These are phyloP conservation scores for Mycteria americana DNA, from an alignment of 2,797 vertebrate genomes.

Conservation along the genomic window DNA sequence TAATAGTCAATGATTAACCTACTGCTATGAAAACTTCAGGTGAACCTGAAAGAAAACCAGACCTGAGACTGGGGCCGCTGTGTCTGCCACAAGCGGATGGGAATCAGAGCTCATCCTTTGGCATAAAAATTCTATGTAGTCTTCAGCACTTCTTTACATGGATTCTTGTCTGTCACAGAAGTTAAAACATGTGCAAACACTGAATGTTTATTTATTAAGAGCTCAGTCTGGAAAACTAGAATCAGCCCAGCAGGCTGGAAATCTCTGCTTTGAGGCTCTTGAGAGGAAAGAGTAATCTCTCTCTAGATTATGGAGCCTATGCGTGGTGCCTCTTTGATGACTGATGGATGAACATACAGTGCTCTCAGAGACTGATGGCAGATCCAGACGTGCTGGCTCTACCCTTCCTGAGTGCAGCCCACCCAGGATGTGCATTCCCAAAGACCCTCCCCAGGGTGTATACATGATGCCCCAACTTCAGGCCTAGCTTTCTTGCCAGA, in stretches of 20 bases:
- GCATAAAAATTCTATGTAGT: not conserved
- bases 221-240: not conserved
- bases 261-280: not conserved
- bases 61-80: not conserved
- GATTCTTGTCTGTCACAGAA: not conserved
- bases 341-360: not conserved
- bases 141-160: not conserved
- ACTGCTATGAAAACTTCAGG: not conserved
- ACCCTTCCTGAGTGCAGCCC: not conserved
- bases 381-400: fast-evolving
- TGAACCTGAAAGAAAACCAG: not conserved
- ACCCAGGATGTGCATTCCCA: not conserved
- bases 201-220: slow-evolving; percentile 12
- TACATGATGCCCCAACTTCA: not conserved
- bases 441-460: not conserved
- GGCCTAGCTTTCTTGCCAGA: not conserved
- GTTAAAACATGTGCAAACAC: not conserved
- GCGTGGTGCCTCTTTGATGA: not conserved
- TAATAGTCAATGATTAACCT: not conserved
- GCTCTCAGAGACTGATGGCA: not conserved
- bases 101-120: not conserved
- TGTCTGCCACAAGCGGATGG: not conserved
- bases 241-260: not conserved
- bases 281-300: not conserved
- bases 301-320: not conserved